These are phyloP conservation scores for Odobenus rosmarus DNA, from an alignment of 2,113 vertebrate genomes.

Conservation along the genomic window DNA sequence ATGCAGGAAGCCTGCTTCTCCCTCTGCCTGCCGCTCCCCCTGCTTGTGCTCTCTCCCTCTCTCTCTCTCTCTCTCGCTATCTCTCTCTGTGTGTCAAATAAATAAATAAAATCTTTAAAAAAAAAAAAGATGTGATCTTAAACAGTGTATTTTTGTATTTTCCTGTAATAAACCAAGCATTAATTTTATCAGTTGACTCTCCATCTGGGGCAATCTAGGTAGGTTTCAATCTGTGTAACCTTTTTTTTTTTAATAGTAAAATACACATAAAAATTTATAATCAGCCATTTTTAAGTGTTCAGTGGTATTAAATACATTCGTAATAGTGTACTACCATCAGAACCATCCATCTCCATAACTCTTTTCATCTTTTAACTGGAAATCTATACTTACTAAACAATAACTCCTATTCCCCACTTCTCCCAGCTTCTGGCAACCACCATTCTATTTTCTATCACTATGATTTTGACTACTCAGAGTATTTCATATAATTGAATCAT, in stretches of 20 bases:
- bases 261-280: not conserved
- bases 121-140: not conserved
- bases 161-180: not conserved
- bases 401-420: not conserved
- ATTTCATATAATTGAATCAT: not conserved
- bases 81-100: too few species aligned
- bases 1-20: too few species aligned
- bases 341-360: not conserved
- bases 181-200: not conserved
- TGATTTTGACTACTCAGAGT: not conserved
- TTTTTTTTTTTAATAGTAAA: not conserved
- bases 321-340: not conserved
- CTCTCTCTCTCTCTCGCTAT: too few species aligned
- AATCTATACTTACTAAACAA: not conserved
- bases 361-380: not conserved
- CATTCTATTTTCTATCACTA: not conserved
- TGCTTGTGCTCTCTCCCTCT: too few species aligned
- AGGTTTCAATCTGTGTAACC: not conserved
- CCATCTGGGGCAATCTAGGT: not conserved
- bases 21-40: too few species aligned
- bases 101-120: too few species aligned
- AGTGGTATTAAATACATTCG: slow-evolving; percentile 1
- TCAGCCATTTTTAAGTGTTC: not conserved
- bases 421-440: not conserved
- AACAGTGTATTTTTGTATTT: slow-evolving; percentile 7